Evolutionary conservation across 2,797 vertebrate genomes (phyloP), one percentile per base, ranked within the genome.

Genomic region (Chiroxiphia lanceolata): DNA sequence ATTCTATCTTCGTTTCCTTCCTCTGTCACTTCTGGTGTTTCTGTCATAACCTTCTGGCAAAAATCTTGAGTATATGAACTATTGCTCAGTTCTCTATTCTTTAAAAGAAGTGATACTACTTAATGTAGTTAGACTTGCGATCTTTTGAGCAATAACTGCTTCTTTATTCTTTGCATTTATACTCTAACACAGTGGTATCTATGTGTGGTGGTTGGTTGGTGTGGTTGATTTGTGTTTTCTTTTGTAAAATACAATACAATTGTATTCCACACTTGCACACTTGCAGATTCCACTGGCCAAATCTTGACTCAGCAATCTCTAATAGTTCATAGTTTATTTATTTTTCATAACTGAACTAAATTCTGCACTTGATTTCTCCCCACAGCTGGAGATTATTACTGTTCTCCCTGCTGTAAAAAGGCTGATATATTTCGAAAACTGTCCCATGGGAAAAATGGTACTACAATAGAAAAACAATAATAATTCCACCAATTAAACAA

Each of bases 1-100:
- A 34, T 83, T 92, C 87, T 85, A n/a, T 45, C 40, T 90, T 96
- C 51, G 89, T 88, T 96, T 96, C 82, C 80, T 96, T 38, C 26
- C 38, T 87, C 88, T 94, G 59, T 56, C 31, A 40, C 65, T 91
- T 83, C 65, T 83, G 79, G 27, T 84, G 50, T 84, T 92, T 91
- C 61, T 90, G 53, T 89, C 79, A 81, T 21, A 93, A 90, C 27
- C 36, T 85, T 71, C 33, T 82, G 7, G 7, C 33, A 83, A 81
- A 76, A 78, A 53, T 33, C 8, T 61, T 23, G 19, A 80, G 17
- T 44, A 14, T 69, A 38, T 0, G 0, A 34, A 56, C 36, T 69
- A 40, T 38, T 76, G 10, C n/a, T 80, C 29, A 72, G 29, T 76
- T 23, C 9, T 44, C 18, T n/a, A 4, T 36, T 91, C 22, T 78